These are phyloP conservation scores for Blastomussa wellsi DNA, from an alignment of 92 coral and sea anemone species.

Conservation along the genomic window DNA sequence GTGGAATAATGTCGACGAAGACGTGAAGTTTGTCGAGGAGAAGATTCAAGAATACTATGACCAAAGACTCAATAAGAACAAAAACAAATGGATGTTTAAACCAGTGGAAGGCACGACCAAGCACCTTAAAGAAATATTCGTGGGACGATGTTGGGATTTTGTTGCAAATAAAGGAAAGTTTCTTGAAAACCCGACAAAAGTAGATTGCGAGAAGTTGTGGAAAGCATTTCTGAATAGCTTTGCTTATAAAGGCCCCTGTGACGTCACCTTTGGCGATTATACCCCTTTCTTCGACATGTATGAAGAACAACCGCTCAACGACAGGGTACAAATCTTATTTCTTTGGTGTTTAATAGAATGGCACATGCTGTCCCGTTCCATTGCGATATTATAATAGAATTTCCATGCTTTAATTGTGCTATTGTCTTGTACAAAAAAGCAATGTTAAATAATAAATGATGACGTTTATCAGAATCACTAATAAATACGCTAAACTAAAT, in stretches of 20 bases:
- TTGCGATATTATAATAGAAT: neutral
- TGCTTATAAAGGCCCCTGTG: slow-evolving; percentile 84
- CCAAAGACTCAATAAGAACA: slow-evolving; percentile 54
- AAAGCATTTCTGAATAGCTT: slow-evolving; percentile 70
- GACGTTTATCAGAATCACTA: too few species aligned
- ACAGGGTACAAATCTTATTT: slow-evolving; percentile 63
- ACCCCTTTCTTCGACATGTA: slow-evolving; percentile 78
- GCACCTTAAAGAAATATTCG: slow-evolving; percentile 79
- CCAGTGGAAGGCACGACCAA: slow-evolving; percentile 74
- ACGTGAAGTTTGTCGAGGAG: slow-evolving; percentile 45
- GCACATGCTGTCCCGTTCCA: neutral
- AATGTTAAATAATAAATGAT: too few species aligned
- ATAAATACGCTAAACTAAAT: too few species aligned
- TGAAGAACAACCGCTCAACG: slow-evolving; percentile 62
- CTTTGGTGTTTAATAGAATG: neutral
- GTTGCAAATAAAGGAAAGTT: slow-evolving; percentile 44
- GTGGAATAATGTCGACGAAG: slow-evolving; percentile 30
- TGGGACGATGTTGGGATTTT: slow-evolving; percentile 96
- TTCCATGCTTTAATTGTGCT: neutral
- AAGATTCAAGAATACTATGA: slow-evolving; percentile 70
- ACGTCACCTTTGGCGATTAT: slow-evolving; percentile 69
- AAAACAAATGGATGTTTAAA: slow-evolving; percentile 80
- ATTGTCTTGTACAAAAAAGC: too few species aligned
- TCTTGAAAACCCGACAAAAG: slow-evolving; percentile 38
- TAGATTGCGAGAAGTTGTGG: slow-evolving; percentile 79